Evolutionary conservation across 2,888 invertebrate genomes (phyloP), one percentile per base, ranked within the genome.

Genomic region (Diarsia dahlii): DNA sequence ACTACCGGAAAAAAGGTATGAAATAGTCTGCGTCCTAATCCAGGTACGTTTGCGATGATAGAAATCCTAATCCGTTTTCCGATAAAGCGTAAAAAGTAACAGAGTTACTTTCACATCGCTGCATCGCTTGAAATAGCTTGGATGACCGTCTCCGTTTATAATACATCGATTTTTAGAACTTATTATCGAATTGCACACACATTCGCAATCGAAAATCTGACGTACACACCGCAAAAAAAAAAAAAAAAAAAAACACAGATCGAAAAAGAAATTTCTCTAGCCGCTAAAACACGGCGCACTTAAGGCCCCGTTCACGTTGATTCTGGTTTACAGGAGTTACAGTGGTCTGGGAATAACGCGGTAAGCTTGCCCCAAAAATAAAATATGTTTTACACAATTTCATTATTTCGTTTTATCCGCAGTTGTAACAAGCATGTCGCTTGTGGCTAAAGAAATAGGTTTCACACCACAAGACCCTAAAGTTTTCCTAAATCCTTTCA

Each of bases 401-500:
- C 20, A 20, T 20, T 20, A 9, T 6, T 28, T 18, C 13, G 15
- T 58, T 58, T 58, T 28, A 15, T 3, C 23, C 28, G 28, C 15
- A 18, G 18, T 58, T 18, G 18, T 9, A 28, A 58, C 3, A 9
- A 3, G 28, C 18, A 3, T 28, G 18, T 34, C 34, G 9, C 23
- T 52, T n/a, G 18, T 58, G 18, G 58, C 28, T 3, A 58, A 58
- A 28, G 28, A 23, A 23, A 23, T 15, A 74, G 54, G 46, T 78
- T 52, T n/a, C 39, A 9, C 45, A 48, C 69, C 68, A 62, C 52
- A 58, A 52, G 69, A 66, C 73, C 60, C 60, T 60, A 46, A 71
- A 67, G 28, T 60, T 58, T 68, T 5, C 65, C 73, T 46, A 52
- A 78, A 78, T 78, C 62, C 68, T 65, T 45, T 20, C 54, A 72